These are phyloP conservation scores for Ceratosolen fusciceps DNA, from an alignment of 1,140 invertebrate species.

Conservation along the genomic window DNA sequence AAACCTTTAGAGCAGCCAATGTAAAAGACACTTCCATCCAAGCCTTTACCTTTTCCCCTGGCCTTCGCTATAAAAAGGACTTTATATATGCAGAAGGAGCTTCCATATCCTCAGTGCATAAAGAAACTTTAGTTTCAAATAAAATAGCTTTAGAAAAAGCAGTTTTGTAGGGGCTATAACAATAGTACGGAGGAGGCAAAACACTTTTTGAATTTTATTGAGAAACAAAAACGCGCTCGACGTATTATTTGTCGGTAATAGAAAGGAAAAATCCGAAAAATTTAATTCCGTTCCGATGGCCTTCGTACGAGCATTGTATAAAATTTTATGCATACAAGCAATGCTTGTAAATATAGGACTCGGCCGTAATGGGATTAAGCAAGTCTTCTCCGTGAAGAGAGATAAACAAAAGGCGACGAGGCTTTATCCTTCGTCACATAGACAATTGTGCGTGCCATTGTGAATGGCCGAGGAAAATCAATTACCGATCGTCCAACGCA, in stretches of 20 bases:
- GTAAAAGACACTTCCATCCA: background rate
- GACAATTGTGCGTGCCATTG: too few species aligned
- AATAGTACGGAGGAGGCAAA: background rate
- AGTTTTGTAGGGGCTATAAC: background rate
- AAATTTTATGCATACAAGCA: too few species aligned
- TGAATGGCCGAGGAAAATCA: constrained; percentile 51
- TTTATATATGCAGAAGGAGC: background rate
- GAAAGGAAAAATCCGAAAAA: too few species aligned
- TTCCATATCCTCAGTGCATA: background rate
- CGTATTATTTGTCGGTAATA: too few species aligned
- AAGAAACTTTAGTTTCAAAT: background rate
- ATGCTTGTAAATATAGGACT: too few species aligned
- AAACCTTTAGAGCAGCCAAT: background rate
- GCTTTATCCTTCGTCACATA: too few species aligned
- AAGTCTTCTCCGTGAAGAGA: too few species aligned
- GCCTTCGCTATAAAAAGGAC: background rate
- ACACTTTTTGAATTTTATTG: background rate
- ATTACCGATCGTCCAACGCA: constrained; percentile 54
- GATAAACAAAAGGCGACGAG: too few species aligned
- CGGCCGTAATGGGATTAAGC: too few species aligned
- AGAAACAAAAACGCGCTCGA: background rate
- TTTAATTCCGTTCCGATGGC: too few species aligned
- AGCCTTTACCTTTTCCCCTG: background rate
- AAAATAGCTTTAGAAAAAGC: background rate
- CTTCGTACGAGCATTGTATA: too few species aligned